These are phyloP conservation scores for Microtus montanus DNA, from an alignment of 2,113 vertebrate genomes.

Conservation along the genomic window DNA sequence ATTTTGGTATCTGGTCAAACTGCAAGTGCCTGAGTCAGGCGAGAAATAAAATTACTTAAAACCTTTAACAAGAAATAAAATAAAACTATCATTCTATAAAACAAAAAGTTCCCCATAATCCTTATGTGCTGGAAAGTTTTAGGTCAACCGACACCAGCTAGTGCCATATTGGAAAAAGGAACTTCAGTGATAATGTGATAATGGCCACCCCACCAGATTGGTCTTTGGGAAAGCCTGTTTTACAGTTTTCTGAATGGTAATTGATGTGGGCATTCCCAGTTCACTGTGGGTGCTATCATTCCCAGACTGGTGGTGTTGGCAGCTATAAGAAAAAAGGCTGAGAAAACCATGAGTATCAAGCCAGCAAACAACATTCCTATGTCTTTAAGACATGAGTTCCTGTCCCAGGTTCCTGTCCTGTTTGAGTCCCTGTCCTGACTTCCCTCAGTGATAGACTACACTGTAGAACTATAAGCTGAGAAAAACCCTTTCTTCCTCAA, in stretches of 20 bases:
- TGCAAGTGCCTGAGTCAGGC: not conserved
- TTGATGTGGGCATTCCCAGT: not conserved
- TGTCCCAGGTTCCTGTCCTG: not conserved
- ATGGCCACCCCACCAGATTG: not conserved
- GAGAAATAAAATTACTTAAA: slow-evolving; percentile 1
- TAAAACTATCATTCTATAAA: not conserved
- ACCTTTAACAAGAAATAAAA: slow-evolving; percentile 28
- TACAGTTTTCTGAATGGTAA: too few species aligned
- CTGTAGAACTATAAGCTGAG: too few species aligned
- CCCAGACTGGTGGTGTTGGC: not conserved
- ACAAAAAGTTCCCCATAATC: not conserved
- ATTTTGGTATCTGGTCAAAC: slow-evolving; percentile 46
- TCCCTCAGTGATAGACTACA: not conserved
- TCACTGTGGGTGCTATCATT: not conserved
- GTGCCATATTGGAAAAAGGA: not conserved
- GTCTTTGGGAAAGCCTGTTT: not conserved
- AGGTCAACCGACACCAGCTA: not conserved
- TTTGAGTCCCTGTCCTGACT: not conserved
- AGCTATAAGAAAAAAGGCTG: not conserved
- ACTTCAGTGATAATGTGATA: not conserved
- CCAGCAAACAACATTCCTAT: not conserved
- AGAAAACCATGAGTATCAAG: not conserved
- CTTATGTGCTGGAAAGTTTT: not conserved
- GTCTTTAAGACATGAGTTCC: not conserved
- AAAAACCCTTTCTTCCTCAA: not conserved